phyloP scores from a whole-genome alignment of 2,797 vertebrate genomes.

The Gallinago solitaria region DNA sequence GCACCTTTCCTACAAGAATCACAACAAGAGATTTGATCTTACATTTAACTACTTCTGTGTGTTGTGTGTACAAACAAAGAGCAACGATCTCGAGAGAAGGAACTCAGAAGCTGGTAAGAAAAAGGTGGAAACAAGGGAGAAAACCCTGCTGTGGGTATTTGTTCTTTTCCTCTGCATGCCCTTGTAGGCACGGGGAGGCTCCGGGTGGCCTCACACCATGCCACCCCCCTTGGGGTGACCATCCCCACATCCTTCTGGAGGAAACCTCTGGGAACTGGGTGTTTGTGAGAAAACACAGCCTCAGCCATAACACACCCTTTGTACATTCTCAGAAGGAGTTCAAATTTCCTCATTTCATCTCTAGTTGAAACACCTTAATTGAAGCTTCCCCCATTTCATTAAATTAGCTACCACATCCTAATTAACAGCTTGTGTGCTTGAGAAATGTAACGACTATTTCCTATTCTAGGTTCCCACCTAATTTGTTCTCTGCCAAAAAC shows the following conservation, averaged over 20 bases:
- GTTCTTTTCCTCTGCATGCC: neutral
- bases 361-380: conserved; percentile 48
- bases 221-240: neutral
- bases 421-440: conserved; percentile 67
- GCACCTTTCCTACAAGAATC: neutral
- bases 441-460: conserved; percentile 62
- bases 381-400: conserved; percentile 27
- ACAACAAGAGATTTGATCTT: neutral
- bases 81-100: neutral
- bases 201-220: neutral
- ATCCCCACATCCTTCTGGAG: neutral
- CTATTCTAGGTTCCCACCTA: conserved; percentile 49
- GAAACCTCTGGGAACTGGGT: neutral
- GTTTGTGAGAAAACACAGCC: neutral
- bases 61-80: neutral
- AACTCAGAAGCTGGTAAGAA: neutral
- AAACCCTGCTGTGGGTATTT: neutral
- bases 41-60: neutral
- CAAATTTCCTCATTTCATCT: conserved; percentile 37
- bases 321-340: neutral
- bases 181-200: accelerated
- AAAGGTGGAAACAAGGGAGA: neutral
- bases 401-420: conserved; percentile 55
- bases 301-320: neutral
- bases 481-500: conserved; percentile 59